Percentiles rank a stretch among this genome's conserved stretches.
phyloP scores from a whole-genome alignment of 2,888 invertebrate species.

The Napeogenes inachia region DNA sequence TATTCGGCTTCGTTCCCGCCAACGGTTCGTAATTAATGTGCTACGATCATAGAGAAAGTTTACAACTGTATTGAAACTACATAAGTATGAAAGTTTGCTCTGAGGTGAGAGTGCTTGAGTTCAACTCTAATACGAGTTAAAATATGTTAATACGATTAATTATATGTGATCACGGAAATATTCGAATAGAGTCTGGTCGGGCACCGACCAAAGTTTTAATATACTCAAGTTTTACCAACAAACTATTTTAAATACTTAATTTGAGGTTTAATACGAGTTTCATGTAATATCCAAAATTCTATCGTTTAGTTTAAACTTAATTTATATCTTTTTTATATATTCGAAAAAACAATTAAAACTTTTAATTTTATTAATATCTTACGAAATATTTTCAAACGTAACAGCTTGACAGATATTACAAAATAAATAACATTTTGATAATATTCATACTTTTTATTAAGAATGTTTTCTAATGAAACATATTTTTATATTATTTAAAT shows the following conservation, averaged over 20 bases:
- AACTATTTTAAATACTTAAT: constrained; percentile 22
- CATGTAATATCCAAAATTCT: neutral
- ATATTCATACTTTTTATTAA: no score
- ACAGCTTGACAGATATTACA: no score
- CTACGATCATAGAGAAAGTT: constrained; percentile 69
- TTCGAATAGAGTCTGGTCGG: constrained; percentile 27
- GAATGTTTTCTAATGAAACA: no score
- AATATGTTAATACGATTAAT: constrained; percentile 59
- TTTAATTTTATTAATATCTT: no score
- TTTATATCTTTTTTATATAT: neutral
- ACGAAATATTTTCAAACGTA: no score
- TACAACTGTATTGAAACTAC: constrained; percentile 71
- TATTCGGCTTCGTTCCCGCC: constrained; percentile 61
- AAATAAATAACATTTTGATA: no score
- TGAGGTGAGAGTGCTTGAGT: constrained; percentile 63
- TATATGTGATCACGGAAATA: constrained; percentile 35
- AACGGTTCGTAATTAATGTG: constrained; percentile 71
- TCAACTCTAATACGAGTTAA: constrained; percentile 64
- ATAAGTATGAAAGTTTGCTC: constrained; percentile 68
- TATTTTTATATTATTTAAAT: no score
- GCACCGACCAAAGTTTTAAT: constrained; percentile 26
- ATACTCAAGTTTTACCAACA: constrained; percentile 31
- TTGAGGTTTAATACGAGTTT: constrained; percentile 1
- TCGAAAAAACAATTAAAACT: neutral
- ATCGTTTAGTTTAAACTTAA: neutral